These are phyloP conservation scores for Hippocampus comes DNA, from an alignment of 2,113 vertebrate species.

Conservation along the genomic window DNA sequence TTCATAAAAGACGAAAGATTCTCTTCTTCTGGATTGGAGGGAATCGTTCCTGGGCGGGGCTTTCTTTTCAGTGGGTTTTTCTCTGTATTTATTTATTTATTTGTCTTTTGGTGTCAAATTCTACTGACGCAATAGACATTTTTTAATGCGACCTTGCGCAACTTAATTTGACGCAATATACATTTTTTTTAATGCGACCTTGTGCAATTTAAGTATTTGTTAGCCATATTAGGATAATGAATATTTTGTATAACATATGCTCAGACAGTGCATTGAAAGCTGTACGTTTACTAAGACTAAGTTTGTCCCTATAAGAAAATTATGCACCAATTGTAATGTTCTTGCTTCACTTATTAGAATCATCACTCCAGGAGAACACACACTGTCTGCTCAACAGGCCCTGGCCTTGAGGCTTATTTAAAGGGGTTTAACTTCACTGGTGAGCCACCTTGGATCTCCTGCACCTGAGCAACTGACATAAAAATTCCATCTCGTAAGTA, in stretches of 20 bases:
- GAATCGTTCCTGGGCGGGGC: conserved; percentile 10
- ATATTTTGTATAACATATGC: neutral
- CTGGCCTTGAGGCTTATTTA: conserved; percentile 72
- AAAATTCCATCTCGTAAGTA: conserved; percentile 72
- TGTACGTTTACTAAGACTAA: neutral
- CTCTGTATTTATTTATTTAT: neutral
- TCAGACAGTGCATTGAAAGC: neutral
- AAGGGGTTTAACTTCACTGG: conserved; percentile 75
- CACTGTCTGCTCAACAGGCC: conserved; percentile 63
- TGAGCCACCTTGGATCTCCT: conserved; percentile 64
- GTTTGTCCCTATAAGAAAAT: neutral
- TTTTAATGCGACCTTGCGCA: neutral
- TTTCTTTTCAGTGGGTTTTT: neutral
- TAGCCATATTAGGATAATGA: neutral
- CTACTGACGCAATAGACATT: neutral
- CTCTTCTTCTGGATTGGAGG: conserved; percentile 27
- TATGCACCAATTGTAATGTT: neutral
- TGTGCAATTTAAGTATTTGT: neutral
- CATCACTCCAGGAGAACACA: conserved; percentile 52
- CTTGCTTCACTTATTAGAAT: conserved; percentile 50
- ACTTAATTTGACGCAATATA: neutral
- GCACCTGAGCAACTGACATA: conserved; percentile 52
- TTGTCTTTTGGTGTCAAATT: conserved; percentile 18
- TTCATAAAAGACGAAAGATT: accelerated
- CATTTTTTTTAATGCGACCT: neutral